Evolutionary conservation across 2,113 vertebrate genomes (phyloP), one percentile per base, ranked within the genome.

Genomic region (Syngnathus scovelli): DNA sequence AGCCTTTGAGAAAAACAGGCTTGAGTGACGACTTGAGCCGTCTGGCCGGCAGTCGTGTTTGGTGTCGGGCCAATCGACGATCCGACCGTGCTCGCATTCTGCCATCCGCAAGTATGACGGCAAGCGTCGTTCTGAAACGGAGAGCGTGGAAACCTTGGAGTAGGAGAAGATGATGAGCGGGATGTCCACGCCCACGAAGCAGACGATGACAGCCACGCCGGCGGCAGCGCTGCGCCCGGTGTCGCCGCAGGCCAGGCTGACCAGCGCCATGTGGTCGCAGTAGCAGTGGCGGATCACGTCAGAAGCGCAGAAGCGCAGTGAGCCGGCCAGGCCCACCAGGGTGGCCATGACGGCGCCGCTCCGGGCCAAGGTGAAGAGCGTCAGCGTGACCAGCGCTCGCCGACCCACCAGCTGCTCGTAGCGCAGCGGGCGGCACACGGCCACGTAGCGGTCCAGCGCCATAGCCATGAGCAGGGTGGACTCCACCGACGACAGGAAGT

Each of bases 211-310:
- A 0, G 81, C 87, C 2, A 92, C 55, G 5, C 90, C 91, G 0
- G 72, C 79, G 1, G 72, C 73, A 0, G 48, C 13, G 73, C 75
- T 90, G 1, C 6, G 74, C 1, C 10, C 59, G 0, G 82, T 91
- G 68, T 59, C 75, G 61, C 44, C 86, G 9, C 91, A 92, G 0
- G 90, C 89, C 68, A 92, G 71, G 66, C 87, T 87, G n/a, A 91
- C 91, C 66, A 92, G 82, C 7, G 90, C 91, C 91, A 92, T 92
- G 86, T 92, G 90, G 74, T 92, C 91, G 9, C 91, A 92, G 81
- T 92, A 92, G 46, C 79, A 87, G 61, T 92, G 91, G 37, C 43
- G 18, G 60, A 92, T 91, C 4, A 72, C 16, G 60, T 88, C 78
- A 21, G 89, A 89, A 9, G 49, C 41, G 33, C 91, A 92, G 72